A percentile compares a stretch with the other conserved stretches of the same genome.
phyloP scores from a whole-genome alignment of 2,113 vertebrate genomes.

The Carassius auratus region DNA sequence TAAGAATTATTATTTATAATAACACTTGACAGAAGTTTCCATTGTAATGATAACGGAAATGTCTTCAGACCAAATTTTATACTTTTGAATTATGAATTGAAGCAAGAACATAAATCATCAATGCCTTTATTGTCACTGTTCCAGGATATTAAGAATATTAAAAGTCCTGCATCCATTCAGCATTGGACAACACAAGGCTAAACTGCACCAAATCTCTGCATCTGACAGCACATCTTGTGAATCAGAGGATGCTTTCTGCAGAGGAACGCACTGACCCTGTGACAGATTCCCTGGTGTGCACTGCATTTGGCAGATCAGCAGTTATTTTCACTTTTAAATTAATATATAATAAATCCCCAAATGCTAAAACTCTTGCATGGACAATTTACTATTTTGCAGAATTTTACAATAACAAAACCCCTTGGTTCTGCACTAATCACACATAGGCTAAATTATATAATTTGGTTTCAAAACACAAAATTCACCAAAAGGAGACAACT shows the following conservation, averaged over 20 bases:
- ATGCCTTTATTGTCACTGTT: background rate
- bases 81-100: background rate
- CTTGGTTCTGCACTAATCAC: background rate
- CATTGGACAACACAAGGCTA: background rate
- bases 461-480: background rate
- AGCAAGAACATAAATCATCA: background rate
- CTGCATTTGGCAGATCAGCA: background rate
- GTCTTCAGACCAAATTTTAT: background rate
- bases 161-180: background rate
- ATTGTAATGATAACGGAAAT: constrained; percentile 1
- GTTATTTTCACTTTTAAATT: background rate
- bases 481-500: background rate
- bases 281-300: too few species aligned
- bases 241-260: background rate
- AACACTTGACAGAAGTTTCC: background rate
- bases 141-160: background rate
- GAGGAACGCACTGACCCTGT: background rate
- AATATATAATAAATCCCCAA: background rate
- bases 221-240: background rate
- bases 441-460: background rate
- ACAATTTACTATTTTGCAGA: background rate
- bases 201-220: background rate
- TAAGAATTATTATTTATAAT: background rate
- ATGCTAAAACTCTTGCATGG: background rate
- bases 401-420: background rate